Evolutionary conservation across 2,113 vertebrate genomes (phyloP), one percentile per base, ranked within the genome.

Genomic region (Tonatia bakeri): DNA sequence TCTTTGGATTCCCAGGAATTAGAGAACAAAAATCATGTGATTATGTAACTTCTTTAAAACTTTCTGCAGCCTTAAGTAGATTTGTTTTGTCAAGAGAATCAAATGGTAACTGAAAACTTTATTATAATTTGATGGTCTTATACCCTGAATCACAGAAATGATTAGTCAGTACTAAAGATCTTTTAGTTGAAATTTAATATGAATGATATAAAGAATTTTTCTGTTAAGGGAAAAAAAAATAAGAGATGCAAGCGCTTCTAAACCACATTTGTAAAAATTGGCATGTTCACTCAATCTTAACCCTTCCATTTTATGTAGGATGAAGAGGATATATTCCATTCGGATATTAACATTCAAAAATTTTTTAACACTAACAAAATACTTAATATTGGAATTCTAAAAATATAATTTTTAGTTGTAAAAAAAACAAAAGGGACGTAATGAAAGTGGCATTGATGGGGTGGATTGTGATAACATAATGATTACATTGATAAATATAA

Each of bases 1-100:
- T 96, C 47, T 96, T 0, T 93, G 26, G 92, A 47, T 73, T 92
- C 54, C 50, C 28, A 85, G 89, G 36, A 90, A 50, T 92, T 76
- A 64, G 28, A 93, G 33, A 77, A 91, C 24, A 83, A 86, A 86
- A 47, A 10, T 83, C 67, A 83, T 94, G 96, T 96, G 73, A 92
- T 93, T 94, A 50, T 87, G 4, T 88, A 93, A 52, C 47, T 75
- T 95, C 45, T 91, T 77, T 65, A 88, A 94, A 95, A 86, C 47
- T 90, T 50, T 82, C 6, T 93, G 24, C 5, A 80, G 20, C n/a
- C 17, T 86, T 85, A 80, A 83, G 33, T 79, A 36, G 17, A 52
- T 94, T 87, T 88, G 96, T 96, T 61, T 61, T 93, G 70, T 85
- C 65, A 76, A n/a, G 65, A 61, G 61, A 95, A 56, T 20, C 38